These are phyloP conservation scores for Erythrolamprus reginae DNA, from an alignment of 2,113 vertebrate genomes.

Conservation along the genomic window DNA sequence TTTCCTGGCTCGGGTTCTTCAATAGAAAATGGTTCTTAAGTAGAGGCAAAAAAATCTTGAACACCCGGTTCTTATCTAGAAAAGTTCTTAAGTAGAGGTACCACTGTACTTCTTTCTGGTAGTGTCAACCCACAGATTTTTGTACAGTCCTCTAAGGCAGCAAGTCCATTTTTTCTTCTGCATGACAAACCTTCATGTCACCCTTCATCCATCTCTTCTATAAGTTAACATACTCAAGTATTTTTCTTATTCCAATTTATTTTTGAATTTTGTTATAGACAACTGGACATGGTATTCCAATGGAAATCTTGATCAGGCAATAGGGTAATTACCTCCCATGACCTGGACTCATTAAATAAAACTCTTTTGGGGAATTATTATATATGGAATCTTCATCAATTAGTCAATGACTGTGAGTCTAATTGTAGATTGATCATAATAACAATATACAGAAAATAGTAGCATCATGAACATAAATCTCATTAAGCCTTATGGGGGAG, in stretches of 20 bases:
- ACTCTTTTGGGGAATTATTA: background rate
- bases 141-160: background rate
- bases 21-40: too few relatives aligned
- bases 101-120: background rate
- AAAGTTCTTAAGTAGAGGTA: too few relatives aligned
- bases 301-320: background rate
- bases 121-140: background rate
- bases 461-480: background rate
- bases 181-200: background rate
- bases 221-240: background rate
- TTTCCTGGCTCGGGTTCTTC: too few relatives aligned
- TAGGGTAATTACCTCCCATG: background rate
- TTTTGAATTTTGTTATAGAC: background rate
- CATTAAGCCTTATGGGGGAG: background rate
- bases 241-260: background rate
- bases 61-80: too few relatives aligned
- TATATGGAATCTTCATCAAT: background rate
- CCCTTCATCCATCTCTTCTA: background rate
- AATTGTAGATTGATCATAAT: background rate
- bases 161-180: background rate
- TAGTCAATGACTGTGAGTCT: background rate
- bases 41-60: too few relatives aligned
- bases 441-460: background rate
- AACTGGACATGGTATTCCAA: background rate
- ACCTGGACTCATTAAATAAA: background rate